Base-by-base conservation (phyloP, 2,888 invertebrate genomes). In the Xestia xanthographa region DNA sequence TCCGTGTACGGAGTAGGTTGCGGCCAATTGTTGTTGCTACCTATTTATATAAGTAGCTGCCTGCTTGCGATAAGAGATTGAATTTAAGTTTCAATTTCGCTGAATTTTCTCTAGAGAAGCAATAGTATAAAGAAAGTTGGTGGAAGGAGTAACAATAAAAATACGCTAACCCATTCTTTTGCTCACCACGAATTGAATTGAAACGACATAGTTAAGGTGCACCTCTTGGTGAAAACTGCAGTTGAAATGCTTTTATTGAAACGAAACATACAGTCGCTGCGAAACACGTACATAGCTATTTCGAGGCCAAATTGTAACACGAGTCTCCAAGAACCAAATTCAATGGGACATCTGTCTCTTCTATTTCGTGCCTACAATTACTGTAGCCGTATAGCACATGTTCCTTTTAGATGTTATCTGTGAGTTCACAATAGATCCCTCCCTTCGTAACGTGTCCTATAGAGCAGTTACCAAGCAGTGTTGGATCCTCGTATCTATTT, bases 391-490 rank as follows among this genome's bases (percentile, higher is more conserved):
- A 67, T 14, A 29, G 20, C 65, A 77, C 68, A 58, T 70, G 76
- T 77, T 72, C 82, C 79, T 84, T 80, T 85, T 69, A 79, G 82
- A 83, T 83, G 70, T 73, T 75, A 86, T 87, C 80, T 41, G 45
- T 14, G 56, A 65, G 20, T 53, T 29, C 69, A 87, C 84, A 86
- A 87, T 75, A 79, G 78, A 69, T 43, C 41, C 38, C 45, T 69
- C 74, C 82, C 74, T 79, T 69, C 62, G 66, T 79, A 81, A 79
- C 81, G 66, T 73, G 56, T 80, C 67, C 70, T 79, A 77, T 81
- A 72, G 41, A 77, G 50, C 20, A 63, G 73, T 50, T 86, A 71
- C 68, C 81, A 80, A 79, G 73, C 12, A 50, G 50, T 69, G 65
- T n/a, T 60, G 34, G 41, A 71, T 66, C 22, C 68, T 43, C 63